Percentiles rank a stretch among this genome's conserved stretches.
Evolutionary conservation across 2,888 invertebrate genomes (phyloP).

Genomic region (Lasioglossum morio): DNA sequence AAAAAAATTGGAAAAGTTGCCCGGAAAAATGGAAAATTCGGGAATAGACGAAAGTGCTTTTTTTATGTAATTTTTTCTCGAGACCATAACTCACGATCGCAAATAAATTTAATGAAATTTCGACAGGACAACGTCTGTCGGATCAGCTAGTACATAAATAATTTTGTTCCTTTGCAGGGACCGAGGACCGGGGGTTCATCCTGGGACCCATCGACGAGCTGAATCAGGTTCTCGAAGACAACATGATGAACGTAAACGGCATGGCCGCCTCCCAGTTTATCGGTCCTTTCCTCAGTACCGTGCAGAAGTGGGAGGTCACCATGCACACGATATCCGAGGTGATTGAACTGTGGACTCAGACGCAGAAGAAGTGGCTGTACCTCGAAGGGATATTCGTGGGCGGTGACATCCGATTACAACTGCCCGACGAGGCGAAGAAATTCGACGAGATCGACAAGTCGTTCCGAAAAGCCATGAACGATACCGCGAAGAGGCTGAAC

Average conservation of each 20-base stretch:
- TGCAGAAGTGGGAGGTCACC: constrained; percentile 94
- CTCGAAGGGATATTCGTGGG: constrained; percentile 96
- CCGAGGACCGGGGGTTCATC: constrained; percentile 92
- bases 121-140: no score
- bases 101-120: no score
- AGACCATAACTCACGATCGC: no score
- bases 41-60: no score
- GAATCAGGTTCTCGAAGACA: constrained; percentile 93
- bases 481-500: constrained; percentile 91
- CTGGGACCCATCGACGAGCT: constrained; percentile 94
- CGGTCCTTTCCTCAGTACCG: constrained; percentile 93
- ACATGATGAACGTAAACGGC: constrained; percentile 95
- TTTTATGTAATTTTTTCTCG: no score
- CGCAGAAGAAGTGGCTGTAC: constrained; percentile 96
- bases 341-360: constrained; percentile 94
- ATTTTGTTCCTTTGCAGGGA: constrained; percentile 79
- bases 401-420: constrained; percentile 93
- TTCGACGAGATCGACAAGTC: constrained; percentile 95
- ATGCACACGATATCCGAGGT: constrained; percentile 93
- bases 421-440: constrained; percentile 95
- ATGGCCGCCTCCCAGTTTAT: constrained; percentile 96
- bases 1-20: no score
- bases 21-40: no score
- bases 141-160: no score
- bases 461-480: constrained; percentile 94